Evolutionary conservation across 30 jellyfish, hydroid and myxozoan genomes (phyloP).

Genomic region (Chrysaora quinquecirrha): DNA sequence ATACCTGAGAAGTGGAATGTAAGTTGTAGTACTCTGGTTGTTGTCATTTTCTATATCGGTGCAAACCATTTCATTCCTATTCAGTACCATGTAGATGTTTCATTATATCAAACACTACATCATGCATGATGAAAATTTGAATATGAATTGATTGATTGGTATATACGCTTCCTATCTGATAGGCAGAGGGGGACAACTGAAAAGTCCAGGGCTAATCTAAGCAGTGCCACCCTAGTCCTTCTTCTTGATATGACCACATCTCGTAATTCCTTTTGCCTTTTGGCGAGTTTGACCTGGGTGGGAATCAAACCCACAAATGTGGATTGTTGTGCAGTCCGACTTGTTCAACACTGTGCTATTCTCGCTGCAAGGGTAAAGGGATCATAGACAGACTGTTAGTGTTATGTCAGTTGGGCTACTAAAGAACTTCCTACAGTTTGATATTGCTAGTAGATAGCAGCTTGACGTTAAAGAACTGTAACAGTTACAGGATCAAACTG

Average conservation of each 20-base stretch:
- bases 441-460: background rate
- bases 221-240: background rate
- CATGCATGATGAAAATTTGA: background rate
- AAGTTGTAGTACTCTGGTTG: background rate
- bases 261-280: background rate
- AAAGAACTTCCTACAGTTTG: background rate
- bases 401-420: background rate
- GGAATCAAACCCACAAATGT: background rate
- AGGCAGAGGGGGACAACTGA: background rate
- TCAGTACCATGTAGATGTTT: background rate
- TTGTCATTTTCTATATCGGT: background rate
- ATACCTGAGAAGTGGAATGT: background rate
- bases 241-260: background rate
- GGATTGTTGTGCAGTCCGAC: background rate
- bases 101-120: background rate
- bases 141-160: background rate
- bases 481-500: background rate
- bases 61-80: background rate
- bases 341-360: background rate
- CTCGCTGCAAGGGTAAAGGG: background rate
- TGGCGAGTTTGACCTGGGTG: background rate
- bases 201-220: background rate
- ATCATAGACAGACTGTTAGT: background rate
- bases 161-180: background rate
- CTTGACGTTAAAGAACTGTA: background rate